Base-by-base conservation (phyloP, 2,888 invertebrate species). In the Cepaea hortensis region DNA sequence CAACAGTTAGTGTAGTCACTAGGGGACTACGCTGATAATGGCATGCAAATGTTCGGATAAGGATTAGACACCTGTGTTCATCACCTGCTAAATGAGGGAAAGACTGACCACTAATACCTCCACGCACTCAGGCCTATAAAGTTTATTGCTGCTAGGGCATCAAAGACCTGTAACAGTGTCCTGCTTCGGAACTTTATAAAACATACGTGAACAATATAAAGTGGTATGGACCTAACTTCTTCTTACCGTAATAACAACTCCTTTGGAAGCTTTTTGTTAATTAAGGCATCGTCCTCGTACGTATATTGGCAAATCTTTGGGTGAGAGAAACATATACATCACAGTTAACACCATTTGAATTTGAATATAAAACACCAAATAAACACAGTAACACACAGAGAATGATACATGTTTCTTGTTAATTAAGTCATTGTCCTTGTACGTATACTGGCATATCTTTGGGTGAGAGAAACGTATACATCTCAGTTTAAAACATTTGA, bases 211-310 rank as follows among this genome's bases (percentile, higher is more conserved):
- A 35, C 35, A 35, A 35, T 35, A 35, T 1, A 55, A 55, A 55
- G 11, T 9, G 11, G 55, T 55, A 55, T 11, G 55, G 55, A 11
- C 55, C 55, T 9, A 55, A 61, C n/a, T 23, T 77, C n/a, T 13
- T 76, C 50, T 88, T 94, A 96, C 96, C 96, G 96, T 92, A 99
- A 96, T 88, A 99, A 95, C 91, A 99, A 96, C 95, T 99, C 99
- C 95, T 99, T 98, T 85, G 99, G 99, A 94, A 99, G 96, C 95
- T 98, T 98, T 93, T 96, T 97, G 95, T 98, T 98, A 93, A 98
- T 98, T 93, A 96, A 96, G 90, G 97, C 96, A 92, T 98, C 97
- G 95, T 98, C 98, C 86, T 93, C 93, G 88, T 88, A 89, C 48
- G 91, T 85, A 48, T 70, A 87, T 73, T 88, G 90, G 61, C 87